These are phyloP conservation scores for Scatophagus argus DNA, from an alignment of 2,113 vertebrate genomes.

Conservation along the genomic window DNA sequence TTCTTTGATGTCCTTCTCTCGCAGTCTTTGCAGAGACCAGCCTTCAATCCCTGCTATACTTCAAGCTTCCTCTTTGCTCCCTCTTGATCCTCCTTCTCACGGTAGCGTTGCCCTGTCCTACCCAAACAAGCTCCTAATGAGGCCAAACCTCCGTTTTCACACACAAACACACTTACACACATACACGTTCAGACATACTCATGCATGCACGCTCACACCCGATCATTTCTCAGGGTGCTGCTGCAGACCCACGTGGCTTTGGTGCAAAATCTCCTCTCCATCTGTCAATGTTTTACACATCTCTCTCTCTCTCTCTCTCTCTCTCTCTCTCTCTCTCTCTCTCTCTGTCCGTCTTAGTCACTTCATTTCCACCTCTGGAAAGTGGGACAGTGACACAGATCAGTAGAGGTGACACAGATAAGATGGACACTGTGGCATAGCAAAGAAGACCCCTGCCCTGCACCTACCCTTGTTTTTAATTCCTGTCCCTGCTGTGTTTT, in stretches of 20 bases:
- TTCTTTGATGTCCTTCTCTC: conserved; percentile 67
- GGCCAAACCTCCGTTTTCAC: conserved; percentile 59
- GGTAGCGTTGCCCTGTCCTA: conserved; percentile 32
- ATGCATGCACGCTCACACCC: conserved; percentile 16
- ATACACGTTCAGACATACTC: background rate
- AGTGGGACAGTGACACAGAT: conserved; percentile 41
- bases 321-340: conserved; percentile 13
- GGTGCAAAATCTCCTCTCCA: conserved; percentile 47
- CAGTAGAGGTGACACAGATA: conserved; percentile 50
- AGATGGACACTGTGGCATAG: conserved; percentile 32
- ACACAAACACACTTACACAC: conserved; percentile 21
- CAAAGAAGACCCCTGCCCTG: conserved; percentile 30
- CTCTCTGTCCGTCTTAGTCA: background rate
- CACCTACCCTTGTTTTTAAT: conserved; percentile 52
- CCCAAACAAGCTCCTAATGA: conserved; percentile 72
- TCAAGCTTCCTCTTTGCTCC: conserved; percentile 65
- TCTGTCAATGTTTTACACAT: conserved; percentile 55
- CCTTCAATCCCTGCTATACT: conserved; percentile 67
- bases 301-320: background rate
- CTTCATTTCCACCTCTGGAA: conserved; percentile 44
- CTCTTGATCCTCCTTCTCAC: conserved; percentile 73
- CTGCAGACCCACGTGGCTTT: conserved; percentile 23
- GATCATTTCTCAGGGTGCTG: conserved; percentile 24
- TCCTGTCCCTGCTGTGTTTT: conserved; percentile 42
- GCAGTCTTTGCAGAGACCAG: conserved; percentile 63